These are phyloP conservation scores for Pluvialis apricaria DNA, from an alignment of 2,113 vertebrate genomes.

Conservation along the genomic window DNA sequence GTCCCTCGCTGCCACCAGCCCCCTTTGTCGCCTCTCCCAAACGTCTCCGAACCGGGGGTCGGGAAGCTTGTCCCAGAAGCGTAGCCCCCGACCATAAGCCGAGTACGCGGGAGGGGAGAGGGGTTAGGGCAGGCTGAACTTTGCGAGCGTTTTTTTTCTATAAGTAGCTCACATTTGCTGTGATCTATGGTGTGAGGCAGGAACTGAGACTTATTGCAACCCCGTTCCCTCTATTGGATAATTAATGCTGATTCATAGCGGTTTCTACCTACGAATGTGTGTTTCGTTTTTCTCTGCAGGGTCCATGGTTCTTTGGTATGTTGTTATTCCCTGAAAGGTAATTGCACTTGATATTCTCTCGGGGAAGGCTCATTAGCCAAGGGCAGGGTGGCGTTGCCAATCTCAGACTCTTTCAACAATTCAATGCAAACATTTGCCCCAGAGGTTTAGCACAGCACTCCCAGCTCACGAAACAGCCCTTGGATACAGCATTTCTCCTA, in stretches of 20 bases:
- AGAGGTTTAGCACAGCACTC: slow-evolving; percentile 33
- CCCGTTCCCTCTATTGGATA: slow-evolving; percentile 47
- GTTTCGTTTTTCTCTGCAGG: slow-evolving; percentile 55
- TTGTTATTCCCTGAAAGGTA: slow-evolving; percentile 65
- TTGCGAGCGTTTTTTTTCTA: slow-evolving; percentile 3
- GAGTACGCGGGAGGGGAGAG: background rate
- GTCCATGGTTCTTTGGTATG: slow-evolving; percentile 50
- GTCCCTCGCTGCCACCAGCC: background rate
- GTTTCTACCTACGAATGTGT: slow-evolving; percentile 53
- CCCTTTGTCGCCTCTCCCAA: background rate
- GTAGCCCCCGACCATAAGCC: background rate
- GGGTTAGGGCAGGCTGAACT: background rate
- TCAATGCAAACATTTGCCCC: slow-evolving; percentile 53
- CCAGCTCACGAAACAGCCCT: background rate
- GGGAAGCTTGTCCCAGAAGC: background rate
- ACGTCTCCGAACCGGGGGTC: background rate
- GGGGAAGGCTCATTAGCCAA: slow-evolving; percentile 57
- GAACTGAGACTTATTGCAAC: slow-evolving; percentile 53
- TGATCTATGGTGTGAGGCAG: slow-evolving; percentile 55
- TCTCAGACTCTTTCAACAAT: slow-evolving; percentile 53
- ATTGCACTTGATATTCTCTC: slow-evolving; percentile 67
- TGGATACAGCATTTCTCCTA: background rate
- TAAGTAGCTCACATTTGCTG: slow-evolving; percentile 19
- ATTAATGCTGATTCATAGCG: slow-evolving; percentile 67
- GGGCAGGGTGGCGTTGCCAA: slow-evolving; percentile 51